Base-by-base conservation (phyloP, 2,888 invertebrate species). In the Polylopha cassiicola region DNA sequence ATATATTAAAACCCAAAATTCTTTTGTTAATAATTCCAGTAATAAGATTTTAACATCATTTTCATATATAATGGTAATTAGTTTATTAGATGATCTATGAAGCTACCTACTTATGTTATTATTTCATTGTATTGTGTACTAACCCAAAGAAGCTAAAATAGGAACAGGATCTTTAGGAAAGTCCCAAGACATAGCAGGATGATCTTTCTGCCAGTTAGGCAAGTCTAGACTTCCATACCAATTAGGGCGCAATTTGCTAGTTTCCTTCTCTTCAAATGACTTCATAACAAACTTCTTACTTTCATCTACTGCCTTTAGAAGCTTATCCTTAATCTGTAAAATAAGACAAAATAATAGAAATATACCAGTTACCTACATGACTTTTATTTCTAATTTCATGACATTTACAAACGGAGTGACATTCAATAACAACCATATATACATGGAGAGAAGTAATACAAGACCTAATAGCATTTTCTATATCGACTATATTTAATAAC, bases 101-200 rank as follows among this genome's bases (percentile, higher is more conserved):
- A n/a, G n/a, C n/a, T n/a, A 18, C 7, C 7, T 7, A 5, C 18
- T 18, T 5, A 7, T 4, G 4, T 5, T 18, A 18, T 4, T 5
- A 7, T 5, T 7, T n/a, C 4, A n/a, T 23, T n/a, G 9, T 6
- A 14, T 3, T 9, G 9, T 16, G 6, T 22, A 46, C 60, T 53
- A 57, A 85, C 86, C 74, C 37, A 86, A 56, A 14, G 81, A 73
- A 21, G 78, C 56, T 33, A 76, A 50, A 24, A 85, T 73, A 8
- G 76, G 69, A 16, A 75, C 45, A 27, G 71, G 56, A 29, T 86
- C 86, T 46, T 84, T 86, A 18, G 85, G 85, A 45, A 86, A 86
- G 50, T 86, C 86, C 86, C 86, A 86, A 3, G 86, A 86, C 73
- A 84, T 80, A 8, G 79, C 74, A 0, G 81, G 77, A 43, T 82